Base-by-base conservation (phyloP, 2,113 vertebrate genomes). In the Toxotes chatareus region DNA sequence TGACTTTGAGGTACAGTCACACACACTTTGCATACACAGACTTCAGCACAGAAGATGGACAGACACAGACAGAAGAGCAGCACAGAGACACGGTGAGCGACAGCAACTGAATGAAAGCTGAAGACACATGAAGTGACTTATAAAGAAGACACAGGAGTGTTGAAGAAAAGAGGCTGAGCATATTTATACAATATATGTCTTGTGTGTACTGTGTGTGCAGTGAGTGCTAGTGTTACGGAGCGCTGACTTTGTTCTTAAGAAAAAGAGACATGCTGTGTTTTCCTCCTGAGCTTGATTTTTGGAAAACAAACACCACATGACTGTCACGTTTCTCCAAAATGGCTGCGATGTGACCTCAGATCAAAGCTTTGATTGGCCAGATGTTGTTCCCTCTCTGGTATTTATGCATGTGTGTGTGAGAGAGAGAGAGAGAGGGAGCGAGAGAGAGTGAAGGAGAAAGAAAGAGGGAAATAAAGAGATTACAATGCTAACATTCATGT, bases 311-410 rank as follows among this genome's bases (percentile, higher is more conserved):
- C 81, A 83, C 68, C 76, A 69, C 64, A 80, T 31, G 86, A 89
- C 79, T 61, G 78, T 88, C 79, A 83, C 65, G 57, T 88, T 83
- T 23, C 71, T 69, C 61, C 73, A 76, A 32, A 71, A 73, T 75
- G 84, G 56, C 60, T 84, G 51, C 38, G 76, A 85, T 82, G 73
- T 87, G 85, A 90, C 83, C 85, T 74, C 64, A 85, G 83, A 89
- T 86, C 90, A 90, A 84, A 90, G 91, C 85, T 66, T 72, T 64
- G 79, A 82, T 80, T 86, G 85, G 66, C 87, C 84, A 72, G 83
- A 88, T 86, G 87, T 89, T 73, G 76, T 74, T 86, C 68, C 59
- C 59, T 75, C 81, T 82, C 14, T 60, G 73, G 82, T 82, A 83
- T 87, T 69, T 85, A 87, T 72, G 76, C 21, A 17, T 31, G 51